A percentile compares a stretch with the other conserved stretches of the same genome.
Conservation (phyloP, 2,888 invertebrate species). For the Mythimna vitellina region DNA sequence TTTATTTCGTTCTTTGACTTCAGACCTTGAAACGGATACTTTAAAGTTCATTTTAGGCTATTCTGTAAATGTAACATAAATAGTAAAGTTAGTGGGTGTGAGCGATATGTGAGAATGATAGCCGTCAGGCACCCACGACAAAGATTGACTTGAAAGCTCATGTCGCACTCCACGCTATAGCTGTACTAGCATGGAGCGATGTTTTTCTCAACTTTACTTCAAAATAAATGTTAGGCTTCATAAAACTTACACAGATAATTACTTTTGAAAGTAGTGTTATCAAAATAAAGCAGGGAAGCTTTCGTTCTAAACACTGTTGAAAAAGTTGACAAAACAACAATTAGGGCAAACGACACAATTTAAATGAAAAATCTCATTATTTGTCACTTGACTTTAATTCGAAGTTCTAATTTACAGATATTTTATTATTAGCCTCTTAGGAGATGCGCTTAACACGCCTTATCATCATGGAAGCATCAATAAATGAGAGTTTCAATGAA, state of each 20-base stretch:
- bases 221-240: background rate
- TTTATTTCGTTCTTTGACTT: slow-evolving; percentile 22
- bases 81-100: slow-evolving; percentile 69
- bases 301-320: background rate
- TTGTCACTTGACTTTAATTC: slow-evolving; percentile 1
- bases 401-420: background rate
- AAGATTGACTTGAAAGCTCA: slow-evolving; percentile 20
- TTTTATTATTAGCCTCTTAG: background rate
- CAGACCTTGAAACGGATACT: slow-evolving; percentile 10
- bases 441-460: too few species aligned
- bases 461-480: too few species aligned
- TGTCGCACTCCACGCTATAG: background rate
- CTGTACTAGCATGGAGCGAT: background rate
- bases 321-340: slow-evolving; percentile 11
- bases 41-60: slow-evolving; percentile 27
- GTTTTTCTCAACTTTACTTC: background rate
- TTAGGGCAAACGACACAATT: slow-evolving; percentile 20
- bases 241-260: background rate
- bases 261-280: background rate
- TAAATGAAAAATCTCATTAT: slow-evolving; percentile 8
- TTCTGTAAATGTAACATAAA: slow-evolving; percentile 29
- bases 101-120: slow-evolving; percentile 70
- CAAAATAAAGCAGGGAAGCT: slow-evolving; percentile 6
- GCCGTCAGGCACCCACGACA: slow-evolving; percentile 66
- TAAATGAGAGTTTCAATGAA: background rate